Base-by-base conservation (phyloP, 2,888 invertebrate species). In the Leptinotarsa rubiginosa region DNA sequence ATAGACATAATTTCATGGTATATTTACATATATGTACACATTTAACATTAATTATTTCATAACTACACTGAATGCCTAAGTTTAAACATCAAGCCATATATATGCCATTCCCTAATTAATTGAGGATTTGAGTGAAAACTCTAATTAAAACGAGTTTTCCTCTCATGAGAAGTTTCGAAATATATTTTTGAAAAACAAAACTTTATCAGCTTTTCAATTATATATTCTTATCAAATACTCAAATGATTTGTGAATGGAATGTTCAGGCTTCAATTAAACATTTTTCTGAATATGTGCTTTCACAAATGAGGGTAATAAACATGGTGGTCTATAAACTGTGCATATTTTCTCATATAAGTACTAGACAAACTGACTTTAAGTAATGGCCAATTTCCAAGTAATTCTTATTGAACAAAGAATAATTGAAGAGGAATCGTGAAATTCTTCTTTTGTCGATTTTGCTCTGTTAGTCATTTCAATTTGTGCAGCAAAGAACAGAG, bases 11-110 rank as follows among this genome's bases (percentile, higher is more conserved):
- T 80, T 79, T 82, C 74, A 78, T 79, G 78, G 78, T 76, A 81
- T 81, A 83, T 83, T 78, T 83, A 83, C 83, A 83, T 77, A 75
- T 83, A 83, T 82, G 77, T 83, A 83, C 82, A 82, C 77, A 78
- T 80, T 76, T 74, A 77, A 79, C 75, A 77, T 77, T 78, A 70
- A 79, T 62, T 72, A 74, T 50, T 70, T 70, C 67, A 47, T 73
- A 62, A 73, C 47, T 70, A 76, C 72, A 72, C 62, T 70, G 73
- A 70, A 54, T 68, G 56, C 54, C 70, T 67, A 74, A 13, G 22
- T 56, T 65, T 70, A 73, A 70, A 70, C 71, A 71, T 18, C 31
- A 41, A 62, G 41, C 62, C 31, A 18, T 16, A 16, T 25, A 16
- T 62, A n/a, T 62, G 41, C 41, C 62, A 54, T 65, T 65, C 22